Evolutionary conservation across 2,888 invertebrate genomes (phyloP).

Genomic region (Polyommatus iphigenia): DNA sequence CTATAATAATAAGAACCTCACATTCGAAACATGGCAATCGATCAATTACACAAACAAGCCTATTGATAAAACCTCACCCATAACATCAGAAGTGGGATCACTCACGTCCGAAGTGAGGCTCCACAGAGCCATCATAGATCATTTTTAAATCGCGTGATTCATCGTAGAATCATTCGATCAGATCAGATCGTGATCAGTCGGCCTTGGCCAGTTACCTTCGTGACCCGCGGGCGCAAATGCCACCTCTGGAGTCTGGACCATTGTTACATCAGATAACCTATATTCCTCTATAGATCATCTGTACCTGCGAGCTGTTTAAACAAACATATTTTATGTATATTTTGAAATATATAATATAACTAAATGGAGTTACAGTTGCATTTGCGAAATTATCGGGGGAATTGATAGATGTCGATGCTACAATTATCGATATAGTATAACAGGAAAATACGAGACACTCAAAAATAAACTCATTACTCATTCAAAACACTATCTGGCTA

Average conservation of each 20-base stretch:
- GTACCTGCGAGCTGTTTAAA: neutral
- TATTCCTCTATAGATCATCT: neutral
- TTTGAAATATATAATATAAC: too few relatives aligned
- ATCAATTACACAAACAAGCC: neutral
- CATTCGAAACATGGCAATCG: neutral
- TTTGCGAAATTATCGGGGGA: too few relatives aligned
- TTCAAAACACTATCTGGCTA: neutral
- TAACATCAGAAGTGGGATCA: slow-evolving; percentile 11
- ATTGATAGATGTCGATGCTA: neutral
- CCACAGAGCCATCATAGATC: neutral
- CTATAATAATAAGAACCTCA: neutral
- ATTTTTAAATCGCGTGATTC: slow-evolving; percentile 39
- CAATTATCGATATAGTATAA: neutral
- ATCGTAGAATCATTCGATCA: slow-evolving; percentile 41
- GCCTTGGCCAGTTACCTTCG: slow-evolving; percentile 39
- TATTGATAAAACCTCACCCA: neutral
- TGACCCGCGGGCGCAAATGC: slow-evolving; percentile 31
- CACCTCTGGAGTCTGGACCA: neutral
- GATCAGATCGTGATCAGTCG: slow-evolving; percentile 43
- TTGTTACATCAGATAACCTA: neutral
- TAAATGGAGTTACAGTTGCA: too few relatives aligned
- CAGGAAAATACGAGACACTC: slow-evolving; percentile 1
- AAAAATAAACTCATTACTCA: slow-evolving; percentile 9
- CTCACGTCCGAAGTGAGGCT: neutral
- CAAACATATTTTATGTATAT: neutral